Evolutionary conservation across 2,888 invertebrate genomes (phyloP), one percentile per base, ranked within the genome.

Genomic region (Nemotelus pantherinus): DNA sequence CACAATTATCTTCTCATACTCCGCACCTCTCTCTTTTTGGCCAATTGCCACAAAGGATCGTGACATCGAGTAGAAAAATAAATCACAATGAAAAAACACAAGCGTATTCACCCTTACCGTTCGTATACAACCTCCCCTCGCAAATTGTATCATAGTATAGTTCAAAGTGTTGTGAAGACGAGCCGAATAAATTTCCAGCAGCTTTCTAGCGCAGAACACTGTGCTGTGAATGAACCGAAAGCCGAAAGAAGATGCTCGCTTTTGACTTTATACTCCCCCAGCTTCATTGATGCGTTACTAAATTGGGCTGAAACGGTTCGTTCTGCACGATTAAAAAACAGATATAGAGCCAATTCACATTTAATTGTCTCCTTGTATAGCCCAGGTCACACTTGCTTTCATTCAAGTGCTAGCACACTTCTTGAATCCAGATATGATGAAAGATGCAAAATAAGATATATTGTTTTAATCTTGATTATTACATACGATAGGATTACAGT

Each of bases 1-100:
- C 84, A 84, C 85, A 86, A 86, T 86, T 86, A 86, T 85, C 85
- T 84, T 83, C 85, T 85, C 83, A 60, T 60, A 44, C 68, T 50
- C 58, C 3, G 47, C 45, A 44, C 58, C 9, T 58, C 39, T 39
- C 41, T 53, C 47, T 70, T 55, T 53, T 53, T 41, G 39, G 70
- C 25, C 44, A 48, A 74, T 47, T 63, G 58, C 74, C 74, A 48
- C 74, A 74, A 48, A 41, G 43, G 48, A 74, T 50, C 63, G 63
- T 63, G 74, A 74, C 74, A 74, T 48, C 47, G 60, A 74, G 5
- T 41, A 48, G 48, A 72, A 74, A 74, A 74, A 41, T 74, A 74
- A 74, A 74, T 74, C 74, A 60, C 60, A 63, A 41, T 47, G 41
- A 47, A 74, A 74, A 74, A 60, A 58, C 44, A 45, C 57, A 57